phyloP scores from a whole-genome alignment of 2,113 vertebrate genomes.

The Psittacula cyanocephala region DNA sequence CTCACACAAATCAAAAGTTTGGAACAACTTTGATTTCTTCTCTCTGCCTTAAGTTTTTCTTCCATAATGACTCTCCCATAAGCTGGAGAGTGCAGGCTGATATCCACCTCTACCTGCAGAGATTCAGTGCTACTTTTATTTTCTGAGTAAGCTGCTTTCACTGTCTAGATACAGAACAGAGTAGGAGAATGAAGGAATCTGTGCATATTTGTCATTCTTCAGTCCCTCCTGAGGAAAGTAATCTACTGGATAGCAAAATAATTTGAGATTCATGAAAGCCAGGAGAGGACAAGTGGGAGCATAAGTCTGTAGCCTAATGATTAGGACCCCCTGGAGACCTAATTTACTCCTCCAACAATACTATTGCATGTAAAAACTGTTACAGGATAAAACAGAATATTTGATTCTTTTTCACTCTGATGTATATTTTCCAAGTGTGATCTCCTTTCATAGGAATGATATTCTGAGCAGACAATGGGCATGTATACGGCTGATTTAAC shows the following conservation, averaged over 20 bases:
- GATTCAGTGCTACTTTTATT: neutral
- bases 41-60: neutral
- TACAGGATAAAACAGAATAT: neutral
- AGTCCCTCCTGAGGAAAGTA: slow-evolving; percentile 33
- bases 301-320: slow-evolving; percentile 24
- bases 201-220: slow-evolving; percentile 2
- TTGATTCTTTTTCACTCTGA: neutral
- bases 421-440: neutral
- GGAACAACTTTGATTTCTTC: neutral
- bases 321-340: slow-evolving; percentile 46
- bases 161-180: neutral
- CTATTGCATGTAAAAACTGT: neutral
- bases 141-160: neutral
- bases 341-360: slow-evolving; percentile 42
- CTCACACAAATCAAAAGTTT: neutral
- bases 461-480: neutral
- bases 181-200: neutral
- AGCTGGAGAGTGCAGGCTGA: neutral
- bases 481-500: neutral
- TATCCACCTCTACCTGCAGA: neutral
- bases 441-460: neutral
- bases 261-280: slow-evolving; percentile 53
- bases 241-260: slow-evolving; percentile 61
- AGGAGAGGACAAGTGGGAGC: slow-evolving; percentile 23
- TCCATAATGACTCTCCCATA: neutral